Conservation (phyloP, 2,888 invertebrate species). For the Andrena flavipes region DNA sequence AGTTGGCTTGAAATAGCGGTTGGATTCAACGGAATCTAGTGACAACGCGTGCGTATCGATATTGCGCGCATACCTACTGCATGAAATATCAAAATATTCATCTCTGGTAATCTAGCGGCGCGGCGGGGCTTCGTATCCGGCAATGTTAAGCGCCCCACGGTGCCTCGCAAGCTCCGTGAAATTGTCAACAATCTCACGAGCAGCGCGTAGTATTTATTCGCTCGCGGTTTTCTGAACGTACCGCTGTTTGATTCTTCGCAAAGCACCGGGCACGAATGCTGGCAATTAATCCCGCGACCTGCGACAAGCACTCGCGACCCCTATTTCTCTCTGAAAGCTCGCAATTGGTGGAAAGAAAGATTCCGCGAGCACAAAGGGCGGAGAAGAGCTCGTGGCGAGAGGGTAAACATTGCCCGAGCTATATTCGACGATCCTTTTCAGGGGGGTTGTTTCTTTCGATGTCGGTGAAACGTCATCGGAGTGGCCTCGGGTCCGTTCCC, state of each 20-base stretch:
- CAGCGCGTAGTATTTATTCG: constrained; percentile 4
- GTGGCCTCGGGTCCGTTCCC: constrained; percentile 69
- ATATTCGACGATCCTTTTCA: constrained; percentile 54
- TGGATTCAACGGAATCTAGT: not conserved
- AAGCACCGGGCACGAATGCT: constrained; percentile 10
- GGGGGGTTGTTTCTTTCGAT: constrained; percentile 32
- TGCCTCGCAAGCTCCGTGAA: not conserved
- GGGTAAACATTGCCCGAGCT: constrained; percentile 53
- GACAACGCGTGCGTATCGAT: not conserved
- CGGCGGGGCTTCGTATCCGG: not conserved
- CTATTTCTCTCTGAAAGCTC: not conserved
- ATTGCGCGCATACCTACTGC: not conserved
- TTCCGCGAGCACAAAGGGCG: not conserved
- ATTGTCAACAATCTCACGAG: constrained; percentile 16
- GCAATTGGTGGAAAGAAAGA: constrained; percentile 3
- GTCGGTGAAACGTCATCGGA: constrained; percentile 56
- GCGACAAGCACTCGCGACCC: not conserved
- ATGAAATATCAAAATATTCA: constrained; percentile 16
- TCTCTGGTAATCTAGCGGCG: not conserved
- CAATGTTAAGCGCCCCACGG: not conserved
- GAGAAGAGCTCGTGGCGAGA: constrained; percentile 4
- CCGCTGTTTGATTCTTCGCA: constrained; percentile 1
- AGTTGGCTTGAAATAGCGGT: too few species aligned
- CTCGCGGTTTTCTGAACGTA: not conserved
- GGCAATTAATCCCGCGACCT: constrained; percentile 8